Conservation (phyloP, 2,113 vertebrate genomes). For the Accipiter cooperii region DNA sequence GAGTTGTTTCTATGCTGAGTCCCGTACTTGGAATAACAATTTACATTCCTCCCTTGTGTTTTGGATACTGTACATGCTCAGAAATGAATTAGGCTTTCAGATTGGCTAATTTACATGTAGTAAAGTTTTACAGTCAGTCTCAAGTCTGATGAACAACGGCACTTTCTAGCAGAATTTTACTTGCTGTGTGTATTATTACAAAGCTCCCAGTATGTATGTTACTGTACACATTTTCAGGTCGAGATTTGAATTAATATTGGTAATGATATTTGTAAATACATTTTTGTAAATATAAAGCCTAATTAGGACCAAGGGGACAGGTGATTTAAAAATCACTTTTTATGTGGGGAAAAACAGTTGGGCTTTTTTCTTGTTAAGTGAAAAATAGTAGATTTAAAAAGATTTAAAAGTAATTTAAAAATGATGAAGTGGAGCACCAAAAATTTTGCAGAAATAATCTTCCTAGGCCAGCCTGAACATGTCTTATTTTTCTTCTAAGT, state of each 20-base stretch:
- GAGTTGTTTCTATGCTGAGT: background rate
- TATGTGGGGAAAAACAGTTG: background rate
- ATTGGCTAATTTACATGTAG: background rate
- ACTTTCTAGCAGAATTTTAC: background rate
- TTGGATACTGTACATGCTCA: background rate
- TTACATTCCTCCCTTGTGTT: background rate
- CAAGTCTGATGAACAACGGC: background rate
- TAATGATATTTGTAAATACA: background rate
- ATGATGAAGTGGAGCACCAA: background rate
- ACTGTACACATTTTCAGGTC: background rate
- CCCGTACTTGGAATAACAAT: background rate
- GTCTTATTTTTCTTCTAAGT: background rate
- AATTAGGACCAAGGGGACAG: background rate
- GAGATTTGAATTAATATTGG: background rate
- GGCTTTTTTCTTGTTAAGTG: background rate
- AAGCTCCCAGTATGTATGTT: background rate
- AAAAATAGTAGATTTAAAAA: background rate
- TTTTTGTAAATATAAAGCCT: background rate
- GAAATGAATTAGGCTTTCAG: background rate
- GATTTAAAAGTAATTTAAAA: background rate
- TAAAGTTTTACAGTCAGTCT: background rate
- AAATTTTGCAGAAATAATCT: background rate
- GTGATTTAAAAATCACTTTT: background rate
- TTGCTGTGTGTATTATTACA: background rate
- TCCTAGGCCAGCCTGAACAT: background rate